Conservation (phyloP, 2,888 invertebrate species). For the Ormia ochracea region DNA sequence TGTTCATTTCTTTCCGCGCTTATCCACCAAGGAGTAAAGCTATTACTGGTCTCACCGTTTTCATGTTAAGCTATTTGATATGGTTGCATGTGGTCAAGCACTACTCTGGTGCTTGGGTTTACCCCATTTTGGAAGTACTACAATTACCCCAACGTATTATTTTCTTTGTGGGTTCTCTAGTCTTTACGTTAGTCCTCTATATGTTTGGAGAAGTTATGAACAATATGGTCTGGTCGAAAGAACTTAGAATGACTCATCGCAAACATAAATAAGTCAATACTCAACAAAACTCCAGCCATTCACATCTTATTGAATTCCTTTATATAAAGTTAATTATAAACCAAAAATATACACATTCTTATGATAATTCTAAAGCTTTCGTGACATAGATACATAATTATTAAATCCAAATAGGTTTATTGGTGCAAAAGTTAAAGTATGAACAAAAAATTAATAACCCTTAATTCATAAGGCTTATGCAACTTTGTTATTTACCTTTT, state of each 20-base stretch:
- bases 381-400: conserved; percentile 23
- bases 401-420: conserved; percentile 35
- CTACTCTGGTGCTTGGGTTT: conserved; percentile 91
- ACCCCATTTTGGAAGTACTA: conserved; percentile 90
- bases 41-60: conserved; percentile 80
- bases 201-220: conserved; percentile 85
- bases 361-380: conserved; percentile 58
- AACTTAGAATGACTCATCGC: conserved; percentile 78
- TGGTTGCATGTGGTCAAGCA: conserved; percentile 89
- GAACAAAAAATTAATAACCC: conserved; percentile 6
- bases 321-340: conserved; percentile 4
- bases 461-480: conserved; percentile 23
- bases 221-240: conserved; percentile 84
- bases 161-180: conserved; percentile 84
- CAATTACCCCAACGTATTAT: conserved; percentile 83
- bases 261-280: conserved; percentile 71
- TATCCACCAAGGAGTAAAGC: conserved; percentile 85
- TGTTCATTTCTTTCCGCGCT: conserved; percentile 84
- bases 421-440: conserved; percentile 17
- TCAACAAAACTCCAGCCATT: conserved; percentile 4
- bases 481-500: conserved; percentile 18
- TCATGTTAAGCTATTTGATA: conserved; percentile 84
- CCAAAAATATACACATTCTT: conserved; percentile 46
- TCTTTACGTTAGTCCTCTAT: conserved; percentile 82
- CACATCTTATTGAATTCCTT: conserved; percentile 6